phyloP scores from a whole-genome alignment of 2,888 invertebrate genomes.

The Agrypnus murinus region DNA sequence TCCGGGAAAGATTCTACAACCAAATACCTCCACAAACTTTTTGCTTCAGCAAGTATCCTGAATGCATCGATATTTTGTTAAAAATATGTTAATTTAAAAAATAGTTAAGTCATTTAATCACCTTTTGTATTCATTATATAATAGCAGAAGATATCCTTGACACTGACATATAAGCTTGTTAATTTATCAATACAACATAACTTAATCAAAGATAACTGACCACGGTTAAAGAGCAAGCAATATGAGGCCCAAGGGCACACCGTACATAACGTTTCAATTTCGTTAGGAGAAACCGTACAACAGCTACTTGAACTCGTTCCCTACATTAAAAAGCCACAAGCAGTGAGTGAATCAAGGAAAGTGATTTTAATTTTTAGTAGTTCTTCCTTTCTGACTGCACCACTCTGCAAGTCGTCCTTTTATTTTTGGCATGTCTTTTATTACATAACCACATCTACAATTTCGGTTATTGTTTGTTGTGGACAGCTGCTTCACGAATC shows the following conservation, averaged over 20 bases:
- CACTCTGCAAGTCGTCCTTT: no score
- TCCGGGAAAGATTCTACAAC: no score
- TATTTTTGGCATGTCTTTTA: conserved; percentile 1
- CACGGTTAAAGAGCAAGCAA: conserved; percentile 36
- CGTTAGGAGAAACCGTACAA: conserved; percentile 39
- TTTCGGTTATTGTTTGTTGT: conserved; percentile 6
- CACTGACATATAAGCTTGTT: neutral
- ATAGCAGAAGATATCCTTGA: neutral
- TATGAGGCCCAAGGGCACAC: conserved; percentile 30
- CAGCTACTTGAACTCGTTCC: conserved; percentile 39
- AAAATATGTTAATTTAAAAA: no score
- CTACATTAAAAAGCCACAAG: conserved; percentile 35
- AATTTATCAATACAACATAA: conserved; percentile 1
- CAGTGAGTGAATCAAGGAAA: conserved; percentile 34
- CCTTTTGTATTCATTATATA: no score
- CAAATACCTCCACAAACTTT: no score
- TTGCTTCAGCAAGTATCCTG: no score
- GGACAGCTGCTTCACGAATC: conserved; percentile 28
- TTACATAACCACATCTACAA: conserved; percentile 6
- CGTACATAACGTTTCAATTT: conserved; percentile 39
- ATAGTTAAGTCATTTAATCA: no score
- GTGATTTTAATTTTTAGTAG: conserved; percentile 38
- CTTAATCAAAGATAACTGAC: conserved; percentile 35
- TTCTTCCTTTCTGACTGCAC: conserved; percentile 6
- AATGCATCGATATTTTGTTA: no score